Percentiles rank a stretch among this genome's conserved stretches.
phyloP scores from a whole-genome alignment of 2,888 invertebrate genomes.

The Nephrotoma guestfalica region DNA sequence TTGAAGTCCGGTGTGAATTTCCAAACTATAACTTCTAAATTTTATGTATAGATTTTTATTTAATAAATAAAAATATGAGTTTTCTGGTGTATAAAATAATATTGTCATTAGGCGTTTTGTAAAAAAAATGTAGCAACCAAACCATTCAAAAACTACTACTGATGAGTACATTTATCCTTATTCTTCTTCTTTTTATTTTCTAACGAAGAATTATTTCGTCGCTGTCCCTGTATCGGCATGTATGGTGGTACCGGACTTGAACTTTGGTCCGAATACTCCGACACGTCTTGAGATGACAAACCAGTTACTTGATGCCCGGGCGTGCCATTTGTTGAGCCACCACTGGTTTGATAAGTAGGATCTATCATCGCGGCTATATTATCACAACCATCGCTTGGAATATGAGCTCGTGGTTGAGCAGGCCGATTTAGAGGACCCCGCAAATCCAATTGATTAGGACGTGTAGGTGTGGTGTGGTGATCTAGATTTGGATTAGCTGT shows the following conservation, averaged over 20 bases:
- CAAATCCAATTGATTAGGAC: conserved; percentile 11
- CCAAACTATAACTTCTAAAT: too few species aligned
- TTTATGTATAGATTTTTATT: not conserved
- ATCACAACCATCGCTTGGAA: conserved; percentile 14
- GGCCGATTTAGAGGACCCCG: conserved; percentile 10
- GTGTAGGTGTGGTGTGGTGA: conserved; percentile 1
- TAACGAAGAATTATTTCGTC: conserved; percentile 47
- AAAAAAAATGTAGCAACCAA: not conserved
- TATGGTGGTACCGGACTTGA: conserved; percentile 48
- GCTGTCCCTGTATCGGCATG: conserved; percentile 64
- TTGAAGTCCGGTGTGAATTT: too few species aligned
- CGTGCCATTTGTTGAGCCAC: conserved; percentile 20
- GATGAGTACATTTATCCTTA: conserved; percentile 48
- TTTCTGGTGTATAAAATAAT: not conserved
- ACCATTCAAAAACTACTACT: conserved; percentile 27
- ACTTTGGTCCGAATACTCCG: conserved; percentile 31
- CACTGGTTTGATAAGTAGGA: conserved; percentile 38
- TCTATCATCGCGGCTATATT: conserved; percentile 55
- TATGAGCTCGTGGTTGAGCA: conserved; percentile 6
- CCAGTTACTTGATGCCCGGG: conserved; percentile 15
- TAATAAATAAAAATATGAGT: not conserved
- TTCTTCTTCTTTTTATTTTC: conserved; percentile 42
- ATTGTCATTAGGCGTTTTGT: not conserved
- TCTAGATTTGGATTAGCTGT: not conserved
- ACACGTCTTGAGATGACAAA: conserved; percentile 11